Conservation (phyloP, 1,140 invertebrate species). For the Theocolax elegans region DNA sequence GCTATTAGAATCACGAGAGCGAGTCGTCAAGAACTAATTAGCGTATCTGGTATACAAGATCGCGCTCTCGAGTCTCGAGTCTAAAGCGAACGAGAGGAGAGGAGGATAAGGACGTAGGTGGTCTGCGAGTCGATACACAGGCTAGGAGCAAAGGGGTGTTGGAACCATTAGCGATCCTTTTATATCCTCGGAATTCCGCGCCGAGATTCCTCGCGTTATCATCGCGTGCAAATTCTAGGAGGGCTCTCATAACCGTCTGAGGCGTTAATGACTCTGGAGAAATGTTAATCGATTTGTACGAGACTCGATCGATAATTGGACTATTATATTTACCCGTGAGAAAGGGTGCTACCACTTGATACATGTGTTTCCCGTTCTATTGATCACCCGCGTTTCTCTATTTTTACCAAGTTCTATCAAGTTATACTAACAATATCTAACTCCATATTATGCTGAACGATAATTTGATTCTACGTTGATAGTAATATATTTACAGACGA, state of each 20-base stretch:
- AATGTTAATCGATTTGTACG: constrained; percentile 39
- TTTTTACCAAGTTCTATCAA: no score
- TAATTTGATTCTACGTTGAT: no score
- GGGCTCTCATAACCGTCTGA: constrained; percentile 8
- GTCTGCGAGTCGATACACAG: constrained; percentile 39
- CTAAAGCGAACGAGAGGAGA: no score
- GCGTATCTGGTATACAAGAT: constrained; percentile 46
- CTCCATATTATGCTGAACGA: no score
- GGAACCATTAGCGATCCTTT: constrained; percentile 64
- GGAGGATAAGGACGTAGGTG: constrained; percentile 54
- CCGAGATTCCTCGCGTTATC: constrained; percentile 60
- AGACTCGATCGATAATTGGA: no score
- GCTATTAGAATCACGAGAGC: constrained; percentile 27
- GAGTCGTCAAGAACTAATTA: constrained; percentile 54
- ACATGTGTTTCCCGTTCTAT: no score
- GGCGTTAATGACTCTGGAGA: constrained; percentile 31
- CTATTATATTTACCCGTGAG: no score
- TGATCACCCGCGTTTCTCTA: no score
- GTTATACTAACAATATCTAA: no score
- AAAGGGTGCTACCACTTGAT: no score
- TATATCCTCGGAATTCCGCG: constrained; percentile 58
- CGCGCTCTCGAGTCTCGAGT: constrained; percentile 26
- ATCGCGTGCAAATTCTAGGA: constrained; percentile 40
- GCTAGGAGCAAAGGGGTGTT: constrained; percentile 57
- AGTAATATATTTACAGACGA: no score